Evolutionary conservation across 1,140 invertebrate genomes (phyloP), one percentile per base, ranked within the genome.

Genomic region (Tetramorium simillimum): DNA sequence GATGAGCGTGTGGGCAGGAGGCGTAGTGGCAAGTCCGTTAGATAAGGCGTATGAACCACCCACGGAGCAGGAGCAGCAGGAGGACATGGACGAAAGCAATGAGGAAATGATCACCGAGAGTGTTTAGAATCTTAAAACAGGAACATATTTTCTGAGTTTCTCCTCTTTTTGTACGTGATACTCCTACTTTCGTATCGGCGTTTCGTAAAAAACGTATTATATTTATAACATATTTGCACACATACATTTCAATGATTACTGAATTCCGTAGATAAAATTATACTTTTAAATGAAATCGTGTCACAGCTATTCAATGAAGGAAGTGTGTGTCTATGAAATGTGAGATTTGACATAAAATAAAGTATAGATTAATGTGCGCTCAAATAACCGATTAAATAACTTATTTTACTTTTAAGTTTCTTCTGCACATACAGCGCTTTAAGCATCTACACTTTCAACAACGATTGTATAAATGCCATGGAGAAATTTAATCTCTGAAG

Each of bases 21-120:
- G 98, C 0, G 98, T 99, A 2, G 98, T 99, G 7, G 98, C 99
- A 0, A 98, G 98, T 18, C 98, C 99, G 0, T 96, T 99, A 6
- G 98, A 98, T 63, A 97, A 98, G 90, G 99, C 98, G 0, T 99
- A 99, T 94, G 98, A 98, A 90, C 96, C 96, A 85, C 96, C 96
- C 37, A 95, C 95, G 1, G 96, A 97, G 80, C 96, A 96, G 80
- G 96, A 96, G 86, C 96, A 96, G 21, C 95, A 95, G 75, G 96
- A 96, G 70, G 96, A 96, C n/a, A 95, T 95, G 95, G 95, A 95
- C 37, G 95, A 95, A 84, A 94, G 92, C 65, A 95, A 95, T 49
- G 96, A 96, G 69, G 96, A 96, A 77, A 96, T 96, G 94, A 96
- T 96, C 62, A 96, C 96, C 6, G 96, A 96, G 70, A 94, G 91